phyloP scores from a whole-genome alignment of 2,797 vertebrate genomes.

The Tragelaphus eurycerus region DNA sequence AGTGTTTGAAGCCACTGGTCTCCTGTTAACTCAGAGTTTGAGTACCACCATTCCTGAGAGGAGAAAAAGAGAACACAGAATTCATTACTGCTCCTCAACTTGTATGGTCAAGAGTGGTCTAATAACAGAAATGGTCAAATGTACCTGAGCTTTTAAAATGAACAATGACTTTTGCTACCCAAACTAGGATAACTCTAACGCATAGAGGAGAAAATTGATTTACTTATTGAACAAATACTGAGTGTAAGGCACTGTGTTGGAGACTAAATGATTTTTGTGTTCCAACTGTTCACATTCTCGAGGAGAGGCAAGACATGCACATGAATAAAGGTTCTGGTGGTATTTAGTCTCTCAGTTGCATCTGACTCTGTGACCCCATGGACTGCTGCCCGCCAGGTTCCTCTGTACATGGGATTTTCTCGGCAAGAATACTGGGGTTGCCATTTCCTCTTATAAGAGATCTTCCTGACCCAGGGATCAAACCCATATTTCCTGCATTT shows the following conservation, averaged over 20 bases:
- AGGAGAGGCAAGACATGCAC: background rate
- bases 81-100: accelerated
- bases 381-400: background rate
- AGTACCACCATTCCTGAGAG: conserved; percentile 66
- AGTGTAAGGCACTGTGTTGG: background rate
- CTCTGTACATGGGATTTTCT: background rate
- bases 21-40: accelerated
- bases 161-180: background rate
- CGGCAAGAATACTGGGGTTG: background rate
- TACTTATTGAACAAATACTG: background rate
- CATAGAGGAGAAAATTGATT: accelerated
- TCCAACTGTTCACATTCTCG: background rate
- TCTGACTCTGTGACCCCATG: background rate
- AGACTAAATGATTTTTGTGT: background rate
- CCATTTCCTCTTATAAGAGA: background rate
- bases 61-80: background rate
- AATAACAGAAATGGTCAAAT: no score
- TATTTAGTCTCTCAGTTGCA: background rate
- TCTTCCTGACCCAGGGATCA: background rate
- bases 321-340: no score
- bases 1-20: background rate
- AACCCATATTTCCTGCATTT: background rate
- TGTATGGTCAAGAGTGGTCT: no score
- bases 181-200: background rate
- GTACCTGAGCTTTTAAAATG: background rate